Conservation (phyloP, 2,888 invertebrate genomes). For the Cosmorhoe ocellata region DNA sequence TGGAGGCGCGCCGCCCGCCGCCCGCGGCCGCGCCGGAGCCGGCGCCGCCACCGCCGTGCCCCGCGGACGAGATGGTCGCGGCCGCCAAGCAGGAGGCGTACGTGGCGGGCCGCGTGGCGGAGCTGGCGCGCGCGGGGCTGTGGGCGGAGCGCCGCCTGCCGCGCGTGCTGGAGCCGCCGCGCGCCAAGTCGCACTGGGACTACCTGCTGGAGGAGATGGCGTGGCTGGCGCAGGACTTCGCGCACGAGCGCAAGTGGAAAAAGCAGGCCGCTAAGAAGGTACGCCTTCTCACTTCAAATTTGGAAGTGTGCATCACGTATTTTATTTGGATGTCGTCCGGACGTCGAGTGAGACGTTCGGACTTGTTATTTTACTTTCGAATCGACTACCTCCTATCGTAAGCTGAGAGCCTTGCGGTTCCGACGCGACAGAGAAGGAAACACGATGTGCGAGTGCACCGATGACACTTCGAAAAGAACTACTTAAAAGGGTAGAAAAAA, state of each 20-base stretch:
- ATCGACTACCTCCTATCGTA: too few relatives aligned
- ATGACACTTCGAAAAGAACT: too few relatives aligned
- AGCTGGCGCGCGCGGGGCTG: slow-evolving; percentile 95
- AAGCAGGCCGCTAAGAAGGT: slow-evolving; percentile 96
- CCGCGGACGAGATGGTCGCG: slow-evolving; percentile 68
- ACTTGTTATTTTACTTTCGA: too few relatives aligned
- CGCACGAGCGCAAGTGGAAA: slow-evolving; percentile 98
- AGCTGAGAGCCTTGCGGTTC: too few relatives aligned
- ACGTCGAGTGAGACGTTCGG: too few relatives aligned
- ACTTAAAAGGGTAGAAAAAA: too few relatives aligned
- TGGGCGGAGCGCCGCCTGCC: slow-evolving; percentile 97
- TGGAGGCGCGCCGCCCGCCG: slow-evolving; percentile 87
- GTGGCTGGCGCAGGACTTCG: slow-evolving; percentile 99
- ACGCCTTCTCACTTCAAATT: neutral
- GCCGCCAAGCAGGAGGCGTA: slow-evolving; percentile 90
- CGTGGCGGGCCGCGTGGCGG: slow-evolving; percentile 95
- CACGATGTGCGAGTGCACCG: too few relatives aligned
- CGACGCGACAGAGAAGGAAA: too few relatives aligned
- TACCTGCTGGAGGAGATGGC: slow-evolving; percentile 99
- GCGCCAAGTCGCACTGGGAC: slow-evolving; percentile 98
- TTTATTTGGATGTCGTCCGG: too few relatives aligned
- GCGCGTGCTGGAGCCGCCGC: slow-evolving; percentile 94
- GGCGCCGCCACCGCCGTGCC: slow-evolving; percentile 58
- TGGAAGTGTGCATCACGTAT: too few relatives aligned
- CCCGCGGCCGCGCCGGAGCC: slow-evolving; percentile 73